Conservation (phyloP, 2,113 vertebrate genomes). For the Ia io region DNA sequence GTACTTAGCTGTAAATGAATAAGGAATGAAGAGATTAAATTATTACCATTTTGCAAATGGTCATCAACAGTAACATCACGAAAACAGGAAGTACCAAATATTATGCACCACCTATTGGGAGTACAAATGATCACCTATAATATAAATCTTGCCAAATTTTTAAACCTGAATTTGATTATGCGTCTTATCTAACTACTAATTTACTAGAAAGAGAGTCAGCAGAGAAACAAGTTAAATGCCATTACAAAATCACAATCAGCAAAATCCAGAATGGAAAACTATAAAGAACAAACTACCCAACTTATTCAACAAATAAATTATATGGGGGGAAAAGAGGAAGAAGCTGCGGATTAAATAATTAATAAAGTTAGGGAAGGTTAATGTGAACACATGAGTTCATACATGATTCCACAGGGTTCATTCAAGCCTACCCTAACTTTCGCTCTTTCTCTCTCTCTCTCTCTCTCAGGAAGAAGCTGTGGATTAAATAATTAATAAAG, state of each 20-base stretch:
- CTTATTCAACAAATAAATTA: not conserved
- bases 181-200: not conserved
- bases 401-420: not conserved
- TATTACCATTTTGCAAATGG: not conserved
- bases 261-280: not conserved
- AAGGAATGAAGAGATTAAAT: conserved; percentile 2
- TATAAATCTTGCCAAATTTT: not conserved
- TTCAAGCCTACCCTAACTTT: not conserved
- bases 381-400: not conserved
- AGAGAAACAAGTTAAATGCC: not conserved
- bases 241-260: not conserved
- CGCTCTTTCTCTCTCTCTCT: not conserved
- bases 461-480: not conserved
- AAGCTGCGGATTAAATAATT: not conserved
- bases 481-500: not conserved
- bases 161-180: not conserved
- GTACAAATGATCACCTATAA: not conserved
- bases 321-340: not conserved
- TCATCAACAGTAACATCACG: not conserved
- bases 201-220: not conserved
- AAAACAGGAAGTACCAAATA: not conserved
- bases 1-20: not conserved
- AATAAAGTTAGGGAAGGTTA: not conserved
- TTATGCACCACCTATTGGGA: not conserved
- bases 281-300: not conserved